Base-by-base conservation (phyloP, 2,113 vertebrate species). In the Numida meleagris region DNA sequence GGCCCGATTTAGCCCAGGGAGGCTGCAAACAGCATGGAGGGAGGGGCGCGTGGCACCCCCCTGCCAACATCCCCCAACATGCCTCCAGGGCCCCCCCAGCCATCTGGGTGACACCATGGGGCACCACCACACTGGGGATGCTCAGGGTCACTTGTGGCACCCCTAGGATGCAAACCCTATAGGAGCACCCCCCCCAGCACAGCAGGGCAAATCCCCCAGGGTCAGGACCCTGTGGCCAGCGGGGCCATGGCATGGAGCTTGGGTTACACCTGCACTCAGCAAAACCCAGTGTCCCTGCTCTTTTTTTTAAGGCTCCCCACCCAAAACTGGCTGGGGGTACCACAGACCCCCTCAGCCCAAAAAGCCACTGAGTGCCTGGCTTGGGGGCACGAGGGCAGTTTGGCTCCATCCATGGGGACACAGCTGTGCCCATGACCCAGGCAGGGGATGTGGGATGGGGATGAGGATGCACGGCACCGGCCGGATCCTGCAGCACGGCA, bases 1-100 rank as follows among this genome's bases (percentile, higher is more conserved):
- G 4, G 58, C 95, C 90, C 14, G 51, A 96, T 97, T 97, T 97
- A 98, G 98, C 93, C 50, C 25, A 74, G 40, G 63, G 53, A 59
- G 31, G 77, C 91, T 46, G 51, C 86, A 89, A 97, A 97, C 95
- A 97, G 93, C 80, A 58, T 33, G 3, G 66, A 61, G 42, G 89
- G 80, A 95, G 40, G 90, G 80, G 95, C 80, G 73, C 68, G 68
- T 21, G 34, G 90, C 81, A 93, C 84, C 90, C 93, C 89, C 79
- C 38, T 38, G 34, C 59, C 25, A 76, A 85, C 80, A 89, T 46
- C 83, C 75, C 83, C 58, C 61, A 42, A 19, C 71, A 29, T 5
- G 3, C 4, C 9, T 10, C 14, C 24, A 63, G 53, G 53, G 31
- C 31, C 31, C 61, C 27, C n/a, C 29, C 55, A 51, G 48, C 16